Evolutionary conservation across 2,888 invertebrate genomes (phyloP), one percentile per base, ranked within the genome.

Genomic region (Cremastobaeus sp.): DNA sequence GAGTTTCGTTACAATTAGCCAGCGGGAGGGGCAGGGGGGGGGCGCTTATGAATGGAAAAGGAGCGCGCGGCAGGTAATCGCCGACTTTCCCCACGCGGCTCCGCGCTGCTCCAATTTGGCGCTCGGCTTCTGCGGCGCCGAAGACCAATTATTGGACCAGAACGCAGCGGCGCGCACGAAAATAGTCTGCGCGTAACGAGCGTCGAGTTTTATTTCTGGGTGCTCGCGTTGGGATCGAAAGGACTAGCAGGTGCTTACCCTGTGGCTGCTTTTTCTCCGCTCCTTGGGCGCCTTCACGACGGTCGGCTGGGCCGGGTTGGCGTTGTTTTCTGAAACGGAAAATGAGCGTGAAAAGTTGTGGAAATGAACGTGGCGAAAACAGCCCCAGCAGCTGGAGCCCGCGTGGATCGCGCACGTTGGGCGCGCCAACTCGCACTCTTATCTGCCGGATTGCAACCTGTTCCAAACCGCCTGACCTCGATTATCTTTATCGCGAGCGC

Each of bases 191-290:
- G 25, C 25, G 25, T 4, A 25, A 25, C 25, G 8, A 25, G 25
- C 5, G 4, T 55, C 32, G 28, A 57, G 57, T 55, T 54, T 41
- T 62, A 73, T 66, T 66, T 66, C 57, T 68, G 59, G 45, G 50
- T 41, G n/a, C n/a, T n/a, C n/a, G n/a, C n/a, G n/a, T 55, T 48
- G 47, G 39, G 21, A 32, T 48, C 39, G n/a, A 12, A 3, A 32
- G 11, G 32, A 32, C n/a, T n/a, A 32, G 32, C 32, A 32, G 11
- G 11, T 32, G 9, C 83, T 73, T 84, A 90, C 90, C 88, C 89
- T 90, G 80, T 89, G 89, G 77, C 89, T 89, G 75, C 88, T 87
- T 86, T 89, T 89, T 84, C 89, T 87, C 78, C 88, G 88, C 79
- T 90, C 90, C 80, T 88, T 89, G 5, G 88, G 84, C 4, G 89